Percentiles rank a stretch among this genome's conserved stretches.
phyloP scores from a whole-genome alignment of 1,140 invertebrate species.

The Drosophila sturtevanti region DNA sequence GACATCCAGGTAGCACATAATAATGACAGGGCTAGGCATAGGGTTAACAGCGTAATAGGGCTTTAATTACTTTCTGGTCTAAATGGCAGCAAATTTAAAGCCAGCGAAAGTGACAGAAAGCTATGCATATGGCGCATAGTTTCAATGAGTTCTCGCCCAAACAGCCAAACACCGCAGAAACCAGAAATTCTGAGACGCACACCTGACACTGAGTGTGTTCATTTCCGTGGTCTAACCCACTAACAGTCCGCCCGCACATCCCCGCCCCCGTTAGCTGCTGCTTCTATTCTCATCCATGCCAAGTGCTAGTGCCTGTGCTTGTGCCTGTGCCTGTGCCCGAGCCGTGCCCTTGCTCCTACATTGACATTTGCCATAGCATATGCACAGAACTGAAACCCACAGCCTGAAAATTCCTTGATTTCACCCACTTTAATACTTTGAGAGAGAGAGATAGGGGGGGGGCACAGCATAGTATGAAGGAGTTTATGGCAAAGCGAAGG shows the following conservation, averaged over 20 bases:
- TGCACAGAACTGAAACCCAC: conserved; percentile 17
- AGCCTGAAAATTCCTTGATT: conserved; percentile 54
- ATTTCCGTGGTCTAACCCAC: conserved; percentile 60
- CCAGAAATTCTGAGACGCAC: conserved; percentile 58
- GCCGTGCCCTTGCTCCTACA: background rate
- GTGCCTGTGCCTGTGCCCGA: background rate
- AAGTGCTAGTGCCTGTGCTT: background rate
- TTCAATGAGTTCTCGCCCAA: conserved; percentile 24
- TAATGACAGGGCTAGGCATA: background rate
- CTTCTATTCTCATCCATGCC: too few relatives aligned
- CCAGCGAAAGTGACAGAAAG: conserved; percentile 43
- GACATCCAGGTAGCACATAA: conserved; percentile 51
- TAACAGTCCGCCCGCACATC: background rate
- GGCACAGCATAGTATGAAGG: too few relatives aligned
- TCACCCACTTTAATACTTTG: conserved; percentile 7
- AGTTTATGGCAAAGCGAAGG: background rate
- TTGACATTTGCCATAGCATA: background rate
- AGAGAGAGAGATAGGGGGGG: too few relatives aligned
- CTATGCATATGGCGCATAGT: conserved; percentile 57
- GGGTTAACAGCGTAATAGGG: conserved; percentile 5
- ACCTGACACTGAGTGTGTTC: conserved; percentile 69
- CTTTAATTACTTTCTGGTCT: conserved; percentile 45
- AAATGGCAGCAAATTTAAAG: conserved; percentile 44
- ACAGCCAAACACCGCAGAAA: conserved; percentile 47
- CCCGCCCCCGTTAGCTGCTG: too few relatives aligned